Evolutionary conservation across 2,113 vertebrate genomes (phyloP), one percentile per base, ranked within the genome.

Genomic region (Colius striatus): DNA sequence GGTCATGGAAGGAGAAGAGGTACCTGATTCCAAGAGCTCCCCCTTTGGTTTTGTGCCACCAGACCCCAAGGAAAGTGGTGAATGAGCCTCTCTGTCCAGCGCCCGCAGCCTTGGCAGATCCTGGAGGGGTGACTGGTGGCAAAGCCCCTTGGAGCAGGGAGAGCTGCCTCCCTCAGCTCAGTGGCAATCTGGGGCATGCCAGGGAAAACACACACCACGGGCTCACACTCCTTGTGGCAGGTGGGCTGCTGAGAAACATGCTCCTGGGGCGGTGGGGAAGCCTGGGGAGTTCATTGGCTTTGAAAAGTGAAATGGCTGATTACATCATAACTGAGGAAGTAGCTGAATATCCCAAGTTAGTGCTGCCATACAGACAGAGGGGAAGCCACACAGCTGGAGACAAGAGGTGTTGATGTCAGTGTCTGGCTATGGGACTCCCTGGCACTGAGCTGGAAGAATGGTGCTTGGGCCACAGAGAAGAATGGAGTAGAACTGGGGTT

Each of bases 191-290:
- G 68, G 76, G 87, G 41, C 72, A 47, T 2, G 3, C 20, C 47
- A 70, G 47, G 68, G 66, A 83, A 70, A 65, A 41, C 29, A 51
- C 48, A 48, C 13, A 23, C 43, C 29, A 3, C 3, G 3, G 72
- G 51, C 6, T 83, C 65, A 47, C 75, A 41, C 19, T 21, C 27
- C 36, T 26, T 26, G 60, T 62, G 63, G 55, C 21, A 7, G 1
- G 17, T 47, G 66, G 57, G 75, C 70, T 96, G 88, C 73, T 88
- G 57, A 26, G 51, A 68, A 61, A 58, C 0, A 1, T 16, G 34
- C 1, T 1, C 27, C 29, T 2, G 0, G 16, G 32, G 61, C 25
- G 65, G 17, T 41, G 25, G 0, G 61, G 41, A 78, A 88, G 61
- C 38, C 10, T 1, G 5, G 81, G 50, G 53, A 76, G 65, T 82